Conservation (phyloP, 1,140 invertebrate species). For the Drosophila setifemur region DNA sequence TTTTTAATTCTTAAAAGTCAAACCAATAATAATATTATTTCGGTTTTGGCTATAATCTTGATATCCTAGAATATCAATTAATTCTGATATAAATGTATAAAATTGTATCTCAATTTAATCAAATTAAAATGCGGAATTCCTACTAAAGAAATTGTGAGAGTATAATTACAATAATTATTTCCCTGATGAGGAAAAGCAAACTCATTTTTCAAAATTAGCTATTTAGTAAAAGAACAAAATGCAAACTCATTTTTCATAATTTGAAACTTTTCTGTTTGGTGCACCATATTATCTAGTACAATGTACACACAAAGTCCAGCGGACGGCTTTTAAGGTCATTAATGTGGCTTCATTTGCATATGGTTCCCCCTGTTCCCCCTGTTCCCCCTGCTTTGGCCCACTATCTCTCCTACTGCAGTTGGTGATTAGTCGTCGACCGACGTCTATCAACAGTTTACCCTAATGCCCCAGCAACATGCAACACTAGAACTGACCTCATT, state of each 20-base stretch:
- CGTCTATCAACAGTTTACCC: constrained; percentile 76
- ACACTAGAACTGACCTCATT: constrained; percentile 71
- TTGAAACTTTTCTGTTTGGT: background rate
- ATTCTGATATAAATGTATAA: too few species aligned
- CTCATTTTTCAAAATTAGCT: too few species aligned
- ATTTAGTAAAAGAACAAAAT: background rate
- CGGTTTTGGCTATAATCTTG: too few species aligned
- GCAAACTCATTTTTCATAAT: background rate
- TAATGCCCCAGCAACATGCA: constrained; percentile 75
- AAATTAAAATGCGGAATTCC: too few species aligned
- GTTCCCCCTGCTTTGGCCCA: background rate
- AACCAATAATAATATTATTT: too few species aligned
- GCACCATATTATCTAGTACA: constrained; percentile 4
- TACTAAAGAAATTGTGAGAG: too few species aligned
- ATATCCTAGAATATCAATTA: too few species aligned
- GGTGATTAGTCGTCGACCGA: constrained; percentile 66
- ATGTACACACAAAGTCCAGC: background rate
- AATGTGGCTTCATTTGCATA: constrained; percentile 73
- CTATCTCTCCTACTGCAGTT: constrained; percentile 31
- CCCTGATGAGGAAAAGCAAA: too few species aligned
- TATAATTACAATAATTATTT: too few species aligned
- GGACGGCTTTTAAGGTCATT: constrained; percentile 53
- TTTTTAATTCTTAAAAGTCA: too few species aligned
- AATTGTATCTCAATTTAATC: too few species aligned
- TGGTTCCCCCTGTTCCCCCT: background rate